Evolutionary conservation across 2,797 vertebrate genomes (phyloP).

Genomic region (Anguilla obscura): DNA sequence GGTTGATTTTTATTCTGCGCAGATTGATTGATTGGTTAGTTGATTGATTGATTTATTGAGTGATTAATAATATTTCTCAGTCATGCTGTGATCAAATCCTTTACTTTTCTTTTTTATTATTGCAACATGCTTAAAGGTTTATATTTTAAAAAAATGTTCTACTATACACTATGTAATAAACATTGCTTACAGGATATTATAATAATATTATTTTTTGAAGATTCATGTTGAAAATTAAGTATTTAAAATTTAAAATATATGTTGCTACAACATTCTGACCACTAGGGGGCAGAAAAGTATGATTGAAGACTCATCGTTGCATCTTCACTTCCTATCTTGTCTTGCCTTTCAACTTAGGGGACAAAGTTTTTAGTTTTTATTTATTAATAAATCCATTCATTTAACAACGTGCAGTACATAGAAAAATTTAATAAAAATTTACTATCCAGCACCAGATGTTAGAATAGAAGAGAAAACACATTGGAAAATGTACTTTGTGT

Average conservation of each 20-base stretch:
- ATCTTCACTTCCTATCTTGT: neutral
- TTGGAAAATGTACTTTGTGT: neutral
- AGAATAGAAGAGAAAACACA: neutral
- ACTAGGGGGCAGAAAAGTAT: constrained; percentile 38
- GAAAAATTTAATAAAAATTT: neutral
- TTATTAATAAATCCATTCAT: neutral
- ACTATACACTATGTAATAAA: neutral
- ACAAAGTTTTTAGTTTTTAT: neutral
- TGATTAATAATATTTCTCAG: neutral
- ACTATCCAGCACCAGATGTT: neutral
- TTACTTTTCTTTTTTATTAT: neutral
- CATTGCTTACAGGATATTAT: neutral
- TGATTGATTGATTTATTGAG: neutral
- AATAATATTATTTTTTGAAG: neutral
- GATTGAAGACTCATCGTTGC: neutral
- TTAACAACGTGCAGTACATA: neutral
- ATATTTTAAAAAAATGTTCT: neutral
- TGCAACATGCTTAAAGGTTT: neutral
- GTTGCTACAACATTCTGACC: neutral
- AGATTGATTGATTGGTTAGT: neutral
- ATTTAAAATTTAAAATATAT: neutral
- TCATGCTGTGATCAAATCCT: neutral
- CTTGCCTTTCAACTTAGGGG: neutral
- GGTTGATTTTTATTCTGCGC: neutral
- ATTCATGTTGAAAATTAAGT: constrained; percentile 7